Percentiles rank a stretch among this genome's conserved stretches.
These are phyloP conservation scores for Nebria brevicollis DNA, from an alignment of 2,888 invertebrate genomes.

Conservation along the genomic window DNA sequence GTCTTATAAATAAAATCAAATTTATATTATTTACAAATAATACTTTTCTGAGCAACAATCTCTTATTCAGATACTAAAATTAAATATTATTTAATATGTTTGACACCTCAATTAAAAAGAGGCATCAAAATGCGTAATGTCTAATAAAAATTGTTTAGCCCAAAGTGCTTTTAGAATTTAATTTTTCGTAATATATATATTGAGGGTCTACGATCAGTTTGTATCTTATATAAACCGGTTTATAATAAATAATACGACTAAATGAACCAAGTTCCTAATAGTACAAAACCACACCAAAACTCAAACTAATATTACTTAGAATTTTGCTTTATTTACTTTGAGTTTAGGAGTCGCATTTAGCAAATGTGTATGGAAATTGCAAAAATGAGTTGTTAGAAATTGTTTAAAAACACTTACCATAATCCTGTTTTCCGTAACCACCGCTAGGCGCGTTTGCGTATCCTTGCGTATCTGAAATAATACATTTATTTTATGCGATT, in stretches of 20 bases:
- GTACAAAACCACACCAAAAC: not conserved
- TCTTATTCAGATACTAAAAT: not conserved
- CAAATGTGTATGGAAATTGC: not conserved
- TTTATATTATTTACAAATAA: not conserved
- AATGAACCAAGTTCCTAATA: not conserved
- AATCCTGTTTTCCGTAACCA: constrained; percentile 51
- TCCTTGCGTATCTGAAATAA: constrained; percentile 51
- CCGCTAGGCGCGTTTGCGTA: constrained; percentile 50
- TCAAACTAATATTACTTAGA: not conserved
- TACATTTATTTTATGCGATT: not conserved
- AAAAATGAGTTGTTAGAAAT: constrained; percentile 7
- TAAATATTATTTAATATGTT: not conserved
- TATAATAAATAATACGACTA: not conserved
- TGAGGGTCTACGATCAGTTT: not conserved
- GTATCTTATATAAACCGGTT: not conserved
- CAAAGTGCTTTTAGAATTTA: too few species aligned
- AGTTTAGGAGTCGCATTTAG: not conserved
- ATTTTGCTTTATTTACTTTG: not conserved
- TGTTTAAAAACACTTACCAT: constrained; percentile 49
- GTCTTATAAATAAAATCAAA: constrained; percentile 13
- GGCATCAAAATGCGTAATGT: not conserved
- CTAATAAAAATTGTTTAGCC: not conserved
- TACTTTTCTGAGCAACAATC: not conserved
- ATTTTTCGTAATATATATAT: too few species aligned
- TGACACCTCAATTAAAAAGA: too few species aligned